phyloP scores from a whole-genome alignment of 2,113 vertebrate species.

The Chaetodon auriga region DNA sequence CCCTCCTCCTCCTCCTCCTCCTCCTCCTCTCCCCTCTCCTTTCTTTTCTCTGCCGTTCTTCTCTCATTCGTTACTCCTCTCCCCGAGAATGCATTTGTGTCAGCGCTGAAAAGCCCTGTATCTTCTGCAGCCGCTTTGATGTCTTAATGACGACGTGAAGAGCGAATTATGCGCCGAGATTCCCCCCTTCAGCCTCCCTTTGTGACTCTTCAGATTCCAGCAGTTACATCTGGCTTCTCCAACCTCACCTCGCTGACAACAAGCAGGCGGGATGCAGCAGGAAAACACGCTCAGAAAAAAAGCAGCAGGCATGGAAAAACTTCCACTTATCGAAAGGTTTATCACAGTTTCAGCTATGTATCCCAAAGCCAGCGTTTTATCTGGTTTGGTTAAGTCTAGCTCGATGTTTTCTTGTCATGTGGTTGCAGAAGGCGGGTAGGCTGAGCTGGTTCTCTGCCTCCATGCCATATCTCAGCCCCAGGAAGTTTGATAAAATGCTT shows the following conservation, averaged over 20 bases:
- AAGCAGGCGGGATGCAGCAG: slow-evolving; percentile 23
- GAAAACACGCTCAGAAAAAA: neutral
- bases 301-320: slow-evolving; percentile 48
- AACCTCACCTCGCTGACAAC: slow-evolving; percentile 34
- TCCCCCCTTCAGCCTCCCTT: slow-evolving; percentile 28
- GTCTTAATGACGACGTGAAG: slow-evolving; percentile 73
- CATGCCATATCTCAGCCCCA: slow-evolving; percentile 27
- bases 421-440: slow-evolving; percentile 26
- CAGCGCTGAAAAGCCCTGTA: slow-evolving; percentile 66
- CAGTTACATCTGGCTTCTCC: slow-evolving; percentile 63
- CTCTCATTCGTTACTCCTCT: slow-evolving; percentile 56
- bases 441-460: slow-evolving; percentile 37
- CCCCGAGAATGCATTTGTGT: slow-evolving; percentile 62
- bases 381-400: slow-evolving; percentile 40
- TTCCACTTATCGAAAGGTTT: slow-evolving; percentile 49
- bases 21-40: neutral
- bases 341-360: slow-evolving; percentile 41
- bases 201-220: slow-evolving; percentile 56
- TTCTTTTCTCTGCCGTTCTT: slow-evolving; percentile 58
- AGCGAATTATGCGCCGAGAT: slow-evolving; percentile 61
- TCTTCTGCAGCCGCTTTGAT: slow-evolving; percentile 73
- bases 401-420: slow-evolving; percentile 25
- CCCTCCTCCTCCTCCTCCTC: slow-evolving; percentile 59
- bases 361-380: slow-evolving; percentile 41
- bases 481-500: slow-evolving; percentile 55